A percentile compares a stretch with the other conserved stretches of the same genome.
Conservation (phyloP, 2,797 vertebrate species). For the Cephalopachus bancanus region DNA sequence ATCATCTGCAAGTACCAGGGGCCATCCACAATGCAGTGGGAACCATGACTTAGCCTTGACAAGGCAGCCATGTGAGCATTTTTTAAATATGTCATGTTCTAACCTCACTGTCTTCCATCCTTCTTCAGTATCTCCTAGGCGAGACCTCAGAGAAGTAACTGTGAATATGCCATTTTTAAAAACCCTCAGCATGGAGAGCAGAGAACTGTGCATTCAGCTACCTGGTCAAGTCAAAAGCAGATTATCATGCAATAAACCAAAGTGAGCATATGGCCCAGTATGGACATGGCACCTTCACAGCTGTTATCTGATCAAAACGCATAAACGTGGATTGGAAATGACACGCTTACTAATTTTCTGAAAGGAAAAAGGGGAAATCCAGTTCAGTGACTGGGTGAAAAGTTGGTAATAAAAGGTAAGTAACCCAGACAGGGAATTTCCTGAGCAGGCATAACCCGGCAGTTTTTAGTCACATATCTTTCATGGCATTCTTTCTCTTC, state of each 20-base stretch:
- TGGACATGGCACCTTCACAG: neutral
- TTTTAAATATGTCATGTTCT: neutral
- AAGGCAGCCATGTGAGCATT: neutral
- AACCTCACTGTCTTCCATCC: neutral
- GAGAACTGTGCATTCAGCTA: neutral
- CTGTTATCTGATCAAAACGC: conserved; percentile 60
- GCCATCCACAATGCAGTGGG: neutral
- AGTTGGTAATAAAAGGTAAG: conserved; percentile 81
- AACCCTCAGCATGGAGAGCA: neutral
- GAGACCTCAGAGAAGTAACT: conserved; percentile 6
- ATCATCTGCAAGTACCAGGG: neutral
- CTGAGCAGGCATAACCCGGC: neutral
- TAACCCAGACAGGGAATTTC: conserved; percentile 80
- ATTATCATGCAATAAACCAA: neutral
- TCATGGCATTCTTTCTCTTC: neutral
- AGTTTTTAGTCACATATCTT: neutral
- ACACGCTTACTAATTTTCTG: conserved; percentile 59
- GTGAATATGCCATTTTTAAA: neutral
- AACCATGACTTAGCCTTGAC: neutral
- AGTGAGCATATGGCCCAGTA: neutral
- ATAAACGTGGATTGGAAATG: conserved; percentile 68
- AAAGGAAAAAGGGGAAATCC: conserved; percentile 80
- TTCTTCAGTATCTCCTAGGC: neutral
- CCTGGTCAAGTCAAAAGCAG: neutral
- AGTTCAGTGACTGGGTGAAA: conserved; percentile 64